Percentiles rank a stretch among this genome's conserved stretches.
Evolutionary conservation across 2,797 vertebrate species (phyloP).

Genomic region (Linurgus olivaceus): DNA sequence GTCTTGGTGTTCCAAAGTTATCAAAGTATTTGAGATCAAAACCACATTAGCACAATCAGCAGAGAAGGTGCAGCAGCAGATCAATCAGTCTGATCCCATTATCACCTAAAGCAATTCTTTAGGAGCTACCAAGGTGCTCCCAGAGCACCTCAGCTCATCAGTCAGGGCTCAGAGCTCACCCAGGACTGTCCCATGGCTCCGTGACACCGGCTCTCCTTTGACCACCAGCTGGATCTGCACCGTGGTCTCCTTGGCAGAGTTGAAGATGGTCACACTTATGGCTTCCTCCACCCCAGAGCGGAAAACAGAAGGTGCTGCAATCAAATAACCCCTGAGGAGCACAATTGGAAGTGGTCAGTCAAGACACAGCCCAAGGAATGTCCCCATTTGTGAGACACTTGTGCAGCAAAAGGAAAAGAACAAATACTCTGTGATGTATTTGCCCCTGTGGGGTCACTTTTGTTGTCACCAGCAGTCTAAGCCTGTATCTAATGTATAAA

Average conservation of each 20-base stretch:
- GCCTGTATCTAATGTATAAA: not conserved
- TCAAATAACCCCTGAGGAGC: constrained; percentile 85
- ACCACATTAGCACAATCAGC: not conserved
- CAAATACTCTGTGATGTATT: not conserved
- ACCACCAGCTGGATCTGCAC: constrained; percentile 88
- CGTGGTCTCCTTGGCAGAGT: constrained; percentile 80
- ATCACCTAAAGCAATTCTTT: not conserved
- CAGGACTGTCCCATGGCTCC: constrained; percentile 79
- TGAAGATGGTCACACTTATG: constrained; percentile 90
- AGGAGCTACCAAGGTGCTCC: fast-evolving
- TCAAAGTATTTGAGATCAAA: not conserved
- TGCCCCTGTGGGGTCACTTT: not conserved
- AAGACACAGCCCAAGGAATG: not conserved
- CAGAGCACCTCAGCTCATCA: not conserved
- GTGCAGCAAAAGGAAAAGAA: not conserved
- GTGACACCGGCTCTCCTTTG: constrained; percentile 85
- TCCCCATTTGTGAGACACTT: not conserved
- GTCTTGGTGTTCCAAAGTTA: not conserved
- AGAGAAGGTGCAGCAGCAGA: not conserved
- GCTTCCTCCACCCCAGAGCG: constrained; percentile 86
- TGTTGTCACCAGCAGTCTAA: not conserved
- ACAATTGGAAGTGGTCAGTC: not conserved
- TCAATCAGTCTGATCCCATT: not conserved
- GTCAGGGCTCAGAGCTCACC: constrained; percentile 72
- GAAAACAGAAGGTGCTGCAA: constrained; percentile 89